Evolutionary conservation across 2,113 vertebrate genomes (phyloP).

Genomic region (Calonectris borealis): DNA sequence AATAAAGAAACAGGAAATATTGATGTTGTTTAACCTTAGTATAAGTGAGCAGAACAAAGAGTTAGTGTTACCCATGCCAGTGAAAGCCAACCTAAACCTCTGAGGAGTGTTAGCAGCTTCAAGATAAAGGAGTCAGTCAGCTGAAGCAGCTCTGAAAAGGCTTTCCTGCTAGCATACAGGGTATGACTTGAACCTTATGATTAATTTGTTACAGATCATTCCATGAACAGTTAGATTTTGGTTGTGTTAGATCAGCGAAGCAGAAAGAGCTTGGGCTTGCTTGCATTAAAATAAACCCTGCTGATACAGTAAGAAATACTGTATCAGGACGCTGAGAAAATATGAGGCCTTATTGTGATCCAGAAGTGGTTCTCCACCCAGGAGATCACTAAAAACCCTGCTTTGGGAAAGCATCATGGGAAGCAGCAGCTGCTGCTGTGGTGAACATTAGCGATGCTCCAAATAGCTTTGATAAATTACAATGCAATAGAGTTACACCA

Average conservation of each 20-base stretch:
- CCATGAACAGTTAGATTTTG: slow-evolving; percentile 3
- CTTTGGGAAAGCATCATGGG: slow-evolving; percentile 35
- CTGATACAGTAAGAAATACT: slow-evolving; percentile 26
- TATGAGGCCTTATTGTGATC: slow-evolving; percentile 1
- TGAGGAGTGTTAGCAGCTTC: slow-evolving; percentile 51
- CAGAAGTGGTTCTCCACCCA: not conserved
- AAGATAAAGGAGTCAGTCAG: slow-evolving; percentile 40
- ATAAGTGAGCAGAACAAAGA: slow-evolving; percentile 23
- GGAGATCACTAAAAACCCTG: not conserved
- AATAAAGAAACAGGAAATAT: slow-evolving; percentile 51
- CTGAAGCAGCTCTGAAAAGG: slow-evolving; percentile 42
- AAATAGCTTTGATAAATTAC: slow-evolving; percentile 45
- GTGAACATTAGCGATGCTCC: slow-evolving; percentile 25
- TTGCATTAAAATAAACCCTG: slow-evolving; percentile 25
- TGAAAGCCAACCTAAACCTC: slow-evolving; percentile 51
- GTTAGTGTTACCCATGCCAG: slow-evolving; percentile 40
- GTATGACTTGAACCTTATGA: not conserved
- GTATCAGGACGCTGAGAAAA: slow-evolving; percentile 23
- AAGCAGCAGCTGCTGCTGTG: slow-evolving; percentile 4
- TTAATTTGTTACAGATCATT: slow-evolving; percentile 40
- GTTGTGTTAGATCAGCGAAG: slow-evolving; percentile 49
- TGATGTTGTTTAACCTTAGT: slow-evolving; percentile 7
- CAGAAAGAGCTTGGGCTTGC: slow-evolving; percentile 22
- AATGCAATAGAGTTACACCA: slow-evolving; percentile 43
- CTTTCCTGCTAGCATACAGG: slow-evolving; percentile 10